Percentiles rank a stretch among this genome's conserved stretches.
These are phyloP conservation scores for Ectemnius cavifrons DNA, from an alignment of 2,888 invertebrate genomes.

Conservation along the genomic window DNA sequence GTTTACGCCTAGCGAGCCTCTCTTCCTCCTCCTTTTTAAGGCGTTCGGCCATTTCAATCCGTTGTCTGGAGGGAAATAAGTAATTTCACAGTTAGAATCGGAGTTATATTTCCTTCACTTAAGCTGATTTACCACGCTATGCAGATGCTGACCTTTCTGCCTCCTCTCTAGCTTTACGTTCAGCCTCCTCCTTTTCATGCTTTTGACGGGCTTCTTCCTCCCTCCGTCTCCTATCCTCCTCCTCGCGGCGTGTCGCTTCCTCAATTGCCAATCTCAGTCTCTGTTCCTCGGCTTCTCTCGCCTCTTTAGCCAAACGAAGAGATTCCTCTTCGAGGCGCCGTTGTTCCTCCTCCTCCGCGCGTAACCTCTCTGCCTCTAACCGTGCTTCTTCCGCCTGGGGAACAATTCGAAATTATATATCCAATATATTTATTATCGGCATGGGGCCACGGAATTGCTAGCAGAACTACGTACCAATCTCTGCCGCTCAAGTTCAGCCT, in stretches of 20 bases:
- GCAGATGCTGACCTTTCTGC: slow-evolving; percentile 82
- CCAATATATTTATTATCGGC: too few species aligned
- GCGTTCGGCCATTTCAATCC: slow-evolving; percentile 90
- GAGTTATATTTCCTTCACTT: too few species aligned
- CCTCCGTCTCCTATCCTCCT: slow-evolving; percentile 87
- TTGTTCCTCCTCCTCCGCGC: slow-evolving; percentile 91
- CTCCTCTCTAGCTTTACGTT: slow-evolving; percentile 89
- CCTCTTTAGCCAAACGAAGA: slow-evolving; percentile 87
- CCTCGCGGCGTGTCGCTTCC: slow-evolving; percentile 87
- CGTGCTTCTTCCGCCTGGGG: slow-evolving; percentile 84
- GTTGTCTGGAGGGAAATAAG: slow-evolving; percentile 79
- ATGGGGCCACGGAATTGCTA: background rate
- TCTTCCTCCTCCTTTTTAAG: slow-evolving; percentile 93
- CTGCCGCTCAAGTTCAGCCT: slow-evolving; percentile 90
- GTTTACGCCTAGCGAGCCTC: slow-evolving; percentile 90
- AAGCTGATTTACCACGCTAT: too few species aligned
- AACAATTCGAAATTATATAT: background rate
- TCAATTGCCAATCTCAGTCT: slow-evolving; percentile 85
- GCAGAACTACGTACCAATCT: slow-evolving; percentile 76
- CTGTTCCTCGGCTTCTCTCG: slow-evolving; percentile 90
- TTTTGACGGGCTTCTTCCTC: slow-evolving; percentile 83
- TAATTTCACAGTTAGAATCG: too few species aligned
- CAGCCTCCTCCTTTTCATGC: slow-evolving; percentile 87
- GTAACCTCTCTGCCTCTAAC: slow-evolving; percentile 85
- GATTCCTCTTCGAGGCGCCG: slow-evolving; percentile 90